Percentiles rank a stretch among this genome's conserved stretches.
These are phyloP conservation scores for Dendrolimus houi DNA, from an alignment of 2,888 invertebrate genomes.

Conservation along the genomic window DNA sequence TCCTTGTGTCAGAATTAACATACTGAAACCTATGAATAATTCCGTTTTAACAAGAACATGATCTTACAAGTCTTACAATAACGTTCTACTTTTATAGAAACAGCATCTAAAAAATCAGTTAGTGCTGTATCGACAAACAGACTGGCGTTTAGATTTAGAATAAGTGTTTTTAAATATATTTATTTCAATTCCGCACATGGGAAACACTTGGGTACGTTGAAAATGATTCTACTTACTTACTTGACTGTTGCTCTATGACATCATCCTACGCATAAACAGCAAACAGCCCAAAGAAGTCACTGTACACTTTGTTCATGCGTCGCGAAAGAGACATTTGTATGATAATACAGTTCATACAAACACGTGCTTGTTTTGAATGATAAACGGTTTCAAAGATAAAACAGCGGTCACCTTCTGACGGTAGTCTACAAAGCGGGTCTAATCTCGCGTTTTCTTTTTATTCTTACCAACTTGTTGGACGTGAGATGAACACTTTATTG, in stretches of 20 bases:
- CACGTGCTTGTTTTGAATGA: slow-evolving; percentile 33
- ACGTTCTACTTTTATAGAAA: neutral
- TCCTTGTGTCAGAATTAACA: slow-evolving; percentile 1
- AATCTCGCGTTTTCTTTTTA: slow-evolving; percentile 37
- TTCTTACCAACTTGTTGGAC: slow-evolving; percentile 23
- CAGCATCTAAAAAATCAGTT: neutral
- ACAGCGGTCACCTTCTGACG: slow-evolving; percentile 33
- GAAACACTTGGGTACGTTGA: slow-evolving; percentile 10
- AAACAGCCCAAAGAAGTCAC: slow-evolving; percentile 14
- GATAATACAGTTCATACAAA: slow-evolving; percentile 9
- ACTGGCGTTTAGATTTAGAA: neutral
- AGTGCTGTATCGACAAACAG: neutral
- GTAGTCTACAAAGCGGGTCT: slow-evolving; percentile 31
- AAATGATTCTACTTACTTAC: slow-evolving; percentile 7
- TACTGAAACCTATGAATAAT: neutral
- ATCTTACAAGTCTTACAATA: neutral
- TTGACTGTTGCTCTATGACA: slow-evolving; percentile 15
- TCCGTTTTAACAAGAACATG: neutral
- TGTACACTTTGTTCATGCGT: slow-evolving; percentile 4
- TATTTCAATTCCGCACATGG: neutral
- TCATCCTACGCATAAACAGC: slow-evolving; percentile 10
- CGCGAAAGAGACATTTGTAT: neutral
- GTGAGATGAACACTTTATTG: slow-evolving; percentile 49
- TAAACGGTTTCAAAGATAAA: slow-evolving; percentile 36
- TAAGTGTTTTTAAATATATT: neutral